Evolutionary conservation across 2,113 vertebrate genomes (phyloP).

Genomic region (Cyprinus carpio): DNA sequence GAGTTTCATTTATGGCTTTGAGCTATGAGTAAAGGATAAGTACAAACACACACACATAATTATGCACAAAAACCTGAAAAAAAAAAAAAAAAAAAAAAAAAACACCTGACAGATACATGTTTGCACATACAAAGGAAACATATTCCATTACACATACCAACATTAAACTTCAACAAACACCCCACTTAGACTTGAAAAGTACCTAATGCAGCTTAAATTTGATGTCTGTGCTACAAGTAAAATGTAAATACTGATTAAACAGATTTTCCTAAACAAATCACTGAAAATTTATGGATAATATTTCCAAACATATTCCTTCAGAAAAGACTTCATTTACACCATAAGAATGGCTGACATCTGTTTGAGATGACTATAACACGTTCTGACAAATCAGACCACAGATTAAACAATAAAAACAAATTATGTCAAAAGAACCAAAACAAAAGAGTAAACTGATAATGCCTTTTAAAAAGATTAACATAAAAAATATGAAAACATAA

Average conservation of each 20-base stretch:
- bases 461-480: slow-evolving; percentile 60
- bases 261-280: neutral
- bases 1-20: neutral
- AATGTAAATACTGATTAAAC: neutral
- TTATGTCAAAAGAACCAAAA: too few relatives aligned
- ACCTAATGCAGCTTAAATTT: neutral
- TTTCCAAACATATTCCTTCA: neutral
- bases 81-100: too few relatives aligned
- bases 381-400: neutral
- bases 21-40: neutral
- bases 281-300: neutral
- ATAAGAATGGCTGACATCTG: slow-evolving; percentile 1
- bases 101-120: too few relatives aligned
- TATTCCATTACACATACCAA: slow-evolving; percentile 63
- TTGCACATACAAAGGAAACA: neutral
- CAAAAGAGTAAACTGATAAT: slow-evolving; percentile 71
- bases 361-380: neutral
- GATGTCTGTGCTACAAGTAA: slow-evolving; percentile 6
- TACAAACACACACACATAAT: too few relatives aligned
- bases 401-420: neutral
- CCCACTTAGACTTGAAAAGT: slow-evolving; percentile 40
- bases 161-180: slow-evolving; percentile 45
- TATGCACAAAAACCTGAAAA: too few relatives aligned
- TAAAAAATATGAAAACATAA: slow-evolving; percentile 60
- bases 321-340: slow-evolving; percentile 13